Base-by-base conservation (phyloP, 2,888 invertebrate species). In the Calliopum simillimum region DNA sequence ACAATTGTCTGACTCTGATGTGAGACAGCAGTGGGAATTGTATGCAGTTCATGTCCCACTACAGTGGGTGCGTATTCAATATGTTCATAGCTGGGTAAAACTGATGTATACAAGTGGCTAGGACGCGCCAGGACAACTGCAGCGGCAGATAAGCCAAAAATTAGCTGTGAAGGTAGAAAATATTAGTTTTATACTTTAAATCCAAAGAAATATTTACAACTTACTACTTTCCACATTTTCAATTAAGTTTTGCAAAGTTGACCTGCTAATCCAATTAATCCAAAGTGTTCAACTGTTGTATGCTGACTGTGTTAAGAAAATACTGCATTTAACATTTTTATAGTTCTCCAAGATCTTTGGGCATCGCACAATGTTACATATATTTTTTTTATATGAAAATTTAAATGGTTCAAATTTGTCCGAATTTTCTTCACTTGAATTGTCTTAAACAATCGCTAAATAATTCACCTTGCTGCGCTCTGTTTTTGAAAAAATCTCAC, bases 1-100 rank as follows among this genome's bases (percentile, higher is more conserved):
- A 84, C 82, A 73, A 84, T 83, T 14, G 84, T 84, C 55, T 84
- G 84, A 69, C 84, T 84, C 73, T 84, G 84, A 71, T 84, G 84
- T 12, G 84, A 84, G 4, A 84, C 76, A 2, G 84, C 84, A 0
- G 84, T 79, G 8, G 84, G 84, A 67, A 81, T 21, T 0, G 78
- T 76, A 25, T 78, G 71, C 0, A 80, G 70, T 16, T 81, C 78
- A 41, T 84, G 84, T 4, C 84, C 84, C 6, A 84, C 71, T 14
- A 84, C 69, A 3, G 81, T 79, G 11, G 84, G 85, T 8, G 80
- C 77, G 64, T 83, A 79, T 33, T 80, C 79, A 53, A 82, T 65
- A 25, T 76, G 78, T 41, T 79, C 78, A n/a, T 82, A 82, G 59
- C 72, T 73, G 3, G 76, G 80, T 62, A 75, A 23, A 3, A 70